These are phyloP conservation scores for Timandra comae DNA, from an alignment of 2,888 invertebrate species.

Conservation along the genomic window DNA sequence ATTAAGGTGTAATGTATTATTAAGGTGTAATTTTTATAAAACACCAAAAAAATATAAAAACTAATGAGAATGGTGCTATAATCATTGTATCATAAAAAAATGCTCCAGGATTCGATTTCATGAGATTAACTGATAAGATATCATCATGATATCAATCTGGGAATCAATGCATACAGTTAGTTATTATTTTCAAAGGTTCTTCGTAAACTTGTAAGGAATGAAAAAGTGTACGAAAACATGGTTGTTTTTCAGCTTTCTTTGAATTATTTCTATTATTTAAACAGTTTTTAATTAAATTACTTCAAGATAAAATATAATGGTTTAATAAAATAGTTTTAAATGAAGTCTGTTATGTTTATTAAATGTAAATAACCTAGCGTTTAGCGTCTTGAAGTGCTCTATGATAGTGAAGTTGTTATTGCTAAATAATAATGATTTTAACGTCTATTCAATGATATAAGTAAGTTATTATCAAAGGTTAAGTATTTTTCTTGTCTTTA, in stretches of 20 bases:
- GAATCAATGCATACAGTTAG: too few relatives aligned
- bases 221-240: slow-evolving; percentile 66
- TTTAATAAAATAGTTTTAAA: slow-evolving; percentile 30
- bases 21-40: too few relatives aligned
- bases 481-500: slow-evolving; percentile 21
- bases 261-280: slow-evolving; percentile 43
- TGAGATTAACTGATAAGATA: too few relatives aligned
- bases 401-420: slow-evolving; percentile 52
- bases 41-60: too few relatives aligned
- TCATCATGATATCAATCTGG: too few relatives aligned
- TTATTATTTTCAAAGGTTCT: too few relatives aligned
- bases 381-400: slow-evolving; percentile 56
- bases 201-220: slow-evolving; percentile 21
- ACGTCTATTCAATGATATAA: slow-evolving; percentile 54
- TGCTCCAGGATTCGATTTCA: too few relatives aligned
- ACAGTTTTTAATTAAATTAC: slow-evolving; percentile 34
- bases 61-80: too few relatives aligned
- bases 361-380: slow-evolving; percentile 58
- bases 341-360: slow-evolving; percentile 37
- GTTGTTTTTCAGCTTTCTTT: slow-evolving; percentile 74
- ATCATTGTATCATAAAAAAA: too few relatives aligned
- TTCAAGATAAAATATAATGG: slow-evolving; percentile 32
- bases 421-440: slow-evolving; percentile 56
- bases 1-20: too few relatives aligned
- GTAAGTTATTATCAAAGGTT: slow-evolving; percentile 47